Evolutionary conservation across 2,888 invertebrate genomes (phyloP), one percentile per base, ranked within the genome.

Genomic region (Erynnis tages): DNA sequence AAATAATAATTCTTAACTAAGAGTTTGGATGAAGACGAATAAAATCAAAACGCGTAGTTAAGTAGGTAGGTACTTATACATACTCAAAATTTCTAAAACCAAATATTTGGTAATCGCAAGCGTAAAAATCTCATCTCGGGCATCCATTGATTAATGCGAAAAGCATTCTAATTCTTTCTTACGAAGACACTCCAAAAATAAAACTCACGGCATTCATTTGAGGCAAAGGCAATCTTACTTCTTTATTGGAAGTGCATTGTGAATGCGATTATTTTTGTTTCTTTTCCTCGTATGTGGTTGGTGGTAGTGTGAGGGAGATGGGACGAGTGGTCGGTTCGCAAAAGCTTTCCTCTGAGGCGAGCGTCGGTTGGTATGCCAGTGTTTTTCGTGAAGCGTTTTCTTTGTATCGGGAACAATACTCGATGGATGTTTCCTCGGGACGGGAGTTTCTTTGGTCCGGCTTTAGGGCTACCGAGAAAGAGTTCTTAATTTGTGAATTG

Each of bases 341-440:
- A 44, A 32, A 45, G 45, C 16, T n/a, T 16, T 27, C 43, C 35
- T 50, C 43, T 50, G 50, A n/a, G n/a, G n/a, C n/a, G n/a, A 43
- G 25, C 34, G 23, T 35, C 34, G 43, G 35, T 34, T 35, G 21
- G 35, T 35, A 50, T 50, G 35, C 50, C 50, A 2, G 34, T 23
- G 34, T 50, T 43, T 32, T 35, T 29, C 23, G 50, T 32, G 23
- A 25, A 38, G 4, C 48, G 40, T 29, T 48, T 50, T 37, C 41
- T 50, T 50, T 50, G 41, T 50, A 43, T 43, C 35, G 43, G 43
- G 50, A 50, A 50, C 50, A 50, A 50, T 50, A 50, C 50, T 43
- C 50, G 27, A 27, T 13, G 34, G 27, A 35, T 43, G 50, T 49
- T 49, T 49, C 40, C 49, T 41, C 32, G 48, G 40, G 32, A 25